These are phyloP conservation scores for Haliclona indistincta DNA, from an alignment of 37 sponge, comb jelly and placozoan genomes.

Conservation along the genomic window DNA sequence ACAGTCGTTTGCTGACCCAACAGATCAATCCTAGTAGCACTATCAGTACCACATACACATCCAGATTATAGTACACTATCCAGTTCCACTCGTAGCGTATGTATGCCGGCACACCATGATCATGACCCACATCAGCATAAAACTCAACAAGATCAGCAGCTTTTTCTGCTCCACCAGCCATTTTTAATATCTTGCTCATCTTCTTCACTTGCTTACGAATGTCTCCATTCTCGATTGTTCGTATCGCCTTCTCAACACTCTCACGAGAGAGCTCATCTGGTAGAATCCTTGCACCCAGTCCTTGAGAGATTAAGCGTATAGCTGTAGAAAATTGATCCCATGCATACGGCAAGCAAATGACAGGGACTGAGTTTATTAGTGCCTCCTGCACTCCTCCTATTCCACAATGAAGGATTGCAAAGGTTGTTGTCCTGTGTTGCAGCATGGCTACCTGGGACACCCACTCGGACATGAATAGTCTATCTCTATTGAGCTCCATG, in stretches of 20 bases:
- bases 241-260: neutral
- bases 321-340: slow-evolving; percentile 11
- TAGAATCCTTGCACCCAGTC: neutral
- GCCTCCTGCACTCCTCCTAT: slow-evolving; percentile 30
- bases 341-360: slow-evolving; percentile 20
- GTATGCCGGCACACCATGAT: neutral
- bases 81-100: neutral
- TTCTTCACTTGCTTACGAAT: neutral
- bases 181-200: neutral
- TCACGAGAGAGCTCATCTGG: neutral
- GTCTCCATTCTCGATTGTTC: neutral
- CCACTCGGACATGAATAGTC: slow-evolving; percentile 12
- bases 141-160: slow-evolving; percentile 13
- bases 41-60: neutral
- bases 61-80: neutral
- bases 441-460: slow-evolving; percentile 24
- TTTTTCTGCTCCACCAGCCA: neutral
- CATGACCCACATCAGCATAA: neutral
- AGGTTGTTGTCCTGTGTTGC: slow-evolving; percentile 5
- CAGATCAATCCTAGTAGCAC: neutral
- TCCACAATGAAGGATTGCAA: slow-evolving; percentile 42
- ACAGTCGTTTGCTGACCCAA: neutral
- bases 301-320: neutral
- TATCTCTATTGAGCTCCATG: neutral
- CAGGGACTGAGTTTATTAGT: slow-evolving; percentile 15